Base-by-base conservation (phyloP, 2,113 vertebrate genomes). In the Dascyllus trimaculatus region DNA sequence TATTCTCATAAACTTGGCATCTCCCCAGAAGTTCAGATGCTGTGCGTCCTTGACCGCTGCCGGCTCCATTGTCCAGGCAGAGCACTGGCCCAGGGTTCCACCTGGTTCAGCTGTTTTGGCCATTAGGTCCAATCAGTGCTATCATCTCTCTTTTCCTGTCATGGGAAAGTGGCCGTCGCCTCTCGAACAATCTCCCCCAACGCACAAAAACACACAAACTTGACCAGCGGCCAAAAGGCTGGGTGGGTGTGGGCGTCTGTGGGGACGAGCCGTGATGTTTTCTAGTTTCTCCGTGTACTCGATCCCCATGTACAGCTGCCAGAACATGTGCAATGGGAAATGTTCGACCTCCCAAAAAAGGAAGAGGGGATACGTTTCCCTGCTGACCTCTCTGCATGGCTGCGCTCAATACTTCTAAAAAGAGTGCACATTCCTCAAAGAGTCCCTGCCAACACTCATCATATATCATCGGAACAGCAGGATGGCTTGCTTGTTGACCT, bases 101-200 rank as follows among this genome's bases (percentile, higher is more conserved):
- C 92, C 88, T 91, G 83, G 75, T 89, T 92, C 72, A 88, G 85
- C 88, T 90, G 91, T 90, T 94, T 91, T 85, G 62, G 25, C 70
- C 75, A 87, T 95, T 71, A 93, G 40, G 45, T 21, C 75, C 76
- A 94, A 92, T 95, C 91, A 92, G 81, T 56, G 35, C 57, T 62
- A 81, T 80, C 60, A 25, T 80, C 68, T 75, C 69, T 46, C 54
- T 73, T 86, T 94, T 93, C 93, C 92, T 90, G 86, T 79, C 87
- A 74, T 93, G 89, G 90, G 84, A 93, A 91, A 90, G 74, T 73
- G 35, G 70, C 21, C 2, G 52, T 64, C 7, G 18, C 25, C 52
- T 58, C 58, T 75, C 72, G 63, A 91, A 91, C 38, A 71, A 81
- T 76, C 80, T 62, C 56, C 5, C n/a, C 21, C n/a, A 56, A 48